These are phyloP conservation scores for Tiliacea aurago DNA, from an alignment of 2,888 invertebrate genomes.

Conservation along the genomic window DNA sequence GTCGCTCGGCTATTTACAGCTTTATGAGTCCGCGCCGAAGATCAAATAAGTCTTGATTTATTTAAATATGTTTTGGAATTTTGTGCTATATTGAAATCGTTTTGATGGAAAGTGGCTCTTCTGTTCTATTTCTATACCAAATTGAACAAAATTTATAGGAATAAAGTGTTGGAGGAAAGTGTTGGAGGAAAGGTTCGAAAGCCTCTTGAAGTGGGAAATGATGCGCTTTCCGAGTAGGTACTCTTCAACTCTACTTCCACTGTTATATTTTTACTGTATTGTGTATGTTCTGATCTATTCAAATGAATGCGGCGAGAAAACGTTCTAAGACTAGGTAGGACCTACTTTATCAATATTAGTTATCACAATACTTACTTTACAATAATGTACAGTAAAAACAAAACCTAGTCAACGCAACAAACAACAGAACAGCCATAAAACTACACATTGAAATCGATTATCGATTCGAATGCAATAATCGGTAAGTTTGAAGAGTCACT, in stretches of 20 bases:
- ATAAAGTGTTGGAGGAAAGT: background rate
- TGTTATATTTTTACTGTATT: background rate
- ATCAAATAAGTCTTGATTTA: slow-evolving; percentile 68
- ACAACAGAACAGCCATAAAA: background rate
- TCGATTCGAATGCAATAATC: slow-evolving; percentile 64
- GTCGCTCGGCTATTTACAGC: slow-evolving; percentile 71
- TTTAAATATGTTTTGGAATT: slow-evolving; percentile 56
- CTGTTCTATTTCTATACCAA: slow-evolving; percentile 29
- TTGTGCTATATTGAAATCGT: slow-evolving; percentile 58
- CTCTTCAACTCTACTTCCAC: background rate
- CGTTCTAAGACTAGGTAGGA: background rate
- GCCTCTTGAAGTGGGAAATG: slow-evolving; percentile 11
- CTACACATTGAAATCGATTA: slow-evolving; percentile 67
- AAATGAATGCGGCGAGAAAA: background rate
- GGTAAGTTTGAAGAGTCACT: slow-evolving; percentile 83
- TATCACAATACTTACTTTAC: too few species aligned
- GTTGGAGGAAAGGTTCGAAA: background rate
- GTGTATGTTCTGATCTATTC: background rate
- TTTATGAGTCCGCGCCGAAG: slow-evolving; percentile 61
- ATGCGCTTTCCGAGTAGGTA: slow-evolving; percentile 12
- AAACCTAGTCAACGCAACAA: background rate
- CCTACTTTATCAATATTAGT: background rate
- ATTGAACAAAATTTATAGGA: slow-evolving; percentile 21
- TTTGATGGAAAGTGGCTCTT: slow-evolving; percentile 53
- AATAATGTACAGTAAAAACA: background rate